Conservation (phyloP, 2,888 invertebrate species). For the Epinotia demarniana region DNA sequence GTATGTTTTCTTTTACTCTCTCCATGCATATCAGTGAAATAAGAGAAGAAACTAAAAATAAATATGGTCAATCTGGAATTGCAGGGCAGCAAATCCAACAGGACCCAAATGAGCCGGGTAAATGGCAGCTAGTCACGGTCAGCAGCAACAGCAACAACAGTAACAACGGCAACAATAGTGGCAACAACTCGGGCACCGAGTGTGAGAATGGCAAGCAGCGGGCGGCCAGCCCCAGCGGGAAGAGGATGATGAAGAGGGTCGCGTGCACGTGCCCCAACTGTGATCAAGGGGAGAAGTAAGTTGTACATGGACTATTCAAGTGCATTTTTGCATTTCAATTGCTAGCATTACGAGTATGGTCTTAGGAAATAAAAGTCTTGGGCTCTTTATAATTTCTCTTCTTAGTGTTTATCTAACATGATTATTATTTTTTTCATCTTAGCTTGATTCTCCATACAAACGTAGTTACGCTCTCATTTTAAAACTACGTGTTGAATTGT, state of each 20-base stretch:
- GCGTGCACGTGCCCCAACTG: constrained; percentile 99
- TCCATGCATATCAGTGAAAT: neutral
- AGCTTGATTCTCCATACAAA: too few species aligned
- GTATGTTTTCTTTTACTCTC: neutral
- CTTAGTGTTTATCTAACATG: too few species aligned
- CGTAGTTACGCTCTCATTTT: too few species aligned
- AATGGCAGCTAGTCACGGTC: constrained; percentile 90
- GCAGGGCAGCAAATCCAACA: constrained; percentile 90
- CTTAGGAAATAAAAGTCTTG: too few species aligned
- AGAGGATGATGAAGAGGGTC: constrained; percentile 90
- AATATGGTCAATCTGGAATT: constrained; percentile 23
- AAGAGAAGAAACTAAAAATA: neutral
- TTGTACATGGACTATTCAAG: constrained; percentile 23
- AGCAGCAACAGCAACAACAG: constrained; percentile 55
- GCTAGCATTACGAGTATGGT: too few species aligned
- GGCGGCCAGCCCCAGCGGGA: constrained; percentile 65
- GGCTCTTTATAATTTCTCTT: too few species aligned
- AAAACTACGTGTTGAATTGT: too few species aligned
- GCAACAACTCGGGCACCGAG: constrained; percentile 59
- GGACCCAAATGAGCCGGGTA: constrained; percentile 92
- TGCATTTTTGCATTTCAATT: too few species aligned
- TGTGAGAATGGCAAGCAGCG: constrained; percentile 71
- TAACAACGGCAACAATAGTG: constrained; percentile 50
- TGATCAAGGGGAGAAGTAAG: constrained; percentile 91
- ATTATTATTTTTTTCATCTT: too few species aligned